These are phyloP conservation scores for Diorhabda sublineata DNA, from an alignment of 1,140 invertebrate species.

Conservation along the genomic window DNA sequence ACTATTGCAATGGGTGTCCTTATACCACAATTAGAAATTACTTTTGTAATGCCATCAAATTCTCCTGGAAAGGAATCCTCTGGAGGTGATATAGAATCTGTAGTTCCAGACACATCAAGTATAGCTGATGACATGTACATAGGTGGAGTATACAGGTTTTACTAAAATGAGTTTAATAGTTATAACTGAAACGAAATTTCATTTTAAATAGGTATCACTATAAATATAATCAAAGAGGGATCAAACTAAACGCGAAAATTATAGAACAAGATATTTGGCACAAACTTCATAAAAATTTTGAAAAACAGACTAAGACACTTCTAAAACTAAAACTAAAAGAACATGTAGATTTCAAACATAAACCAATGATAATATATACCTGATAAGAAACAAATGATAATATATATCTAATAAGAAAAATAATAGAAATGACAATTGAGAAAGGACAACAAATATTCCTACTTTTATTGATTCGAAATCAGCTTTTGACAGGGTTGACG, in stretches of 20 bases:
- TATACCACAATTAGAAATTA: slow-evolving; percentile 80
- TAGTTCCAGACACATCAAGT: slow-evolving; percentile 75
- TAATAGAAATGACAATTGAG: too few relatives aligned
- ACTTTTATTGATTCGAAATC: too few relatives aligned
- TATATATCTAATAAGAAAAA: too few relatives aligned
- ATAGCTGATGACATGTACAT: slow-evolving; percentile 64
- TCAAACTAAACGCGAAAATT: too few relatives aligned
- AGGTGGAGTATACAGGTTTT: slow-evolving; percentile 22
- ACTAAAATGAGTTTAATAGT: background rate
- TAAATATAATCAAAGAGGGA: too few relatives aligned
- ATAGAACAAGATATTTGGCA: background rate
- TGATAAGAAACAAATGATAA: too few relatives aligned
- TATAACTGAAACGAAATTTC: background rate
- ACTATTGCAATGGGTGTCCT: slow-evolving; percentile 70
- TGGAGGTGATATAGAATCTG: slow-evolving; percentile 58
- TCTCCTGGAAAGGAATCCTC: slow-evolving; percentile 5
- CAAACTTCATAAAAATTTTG: background rate
- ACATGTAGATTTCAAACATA: too few relatives aligned
- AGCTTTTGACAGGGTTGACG: too few relatives aligned
- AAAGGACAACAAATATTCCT: too few relatives aligned
- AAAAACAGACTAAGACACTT: background rate
- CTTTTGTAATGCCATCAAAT: slow-evolving; percentile 74
- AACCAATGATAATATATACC: too few relatives aligned
- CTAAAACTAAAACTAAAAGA: background rate
- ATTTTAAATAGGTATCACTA: background rate